These are phyloP conservation scores for Brachirus orientalis DNA, from an alignment of 2,113 vertebrate species.

Conservation along the genomic window DNA sequence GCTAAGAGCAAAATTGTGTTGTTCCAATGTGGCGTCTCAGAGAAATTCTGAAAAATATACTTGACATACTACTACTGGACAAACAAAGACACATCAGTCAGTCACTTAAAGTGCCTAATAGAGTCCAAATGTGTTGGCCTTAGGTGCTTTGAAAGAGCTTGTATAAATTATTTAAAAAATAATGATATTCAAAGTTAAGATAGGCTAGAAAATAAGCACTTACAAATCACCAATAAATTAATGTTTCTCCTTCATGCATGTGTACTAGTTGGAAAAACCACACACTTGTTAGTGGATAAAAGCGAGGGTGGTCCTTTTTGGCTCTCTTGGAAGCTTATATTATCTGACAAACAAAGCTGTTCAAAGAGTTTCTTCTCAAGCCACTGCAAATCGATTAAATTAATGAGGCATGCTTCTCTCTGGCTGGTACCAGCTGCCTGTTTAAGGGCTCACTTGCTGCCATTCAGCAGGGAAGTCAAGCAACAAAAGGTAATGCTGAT, in stretches of 20 bases:
- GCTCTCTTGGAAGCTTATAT: conserved; percentile 68
- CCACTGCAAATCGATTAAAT: conserved; percentile 80
- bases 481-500: conserved; percentile 28
- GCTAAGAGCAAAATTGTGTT: conserved; percentile 2
- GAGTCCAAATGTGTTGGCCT: not conserved
- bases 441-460: conserved; percentile 70
- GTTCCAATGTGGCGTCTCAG: conserved; percentile 9
- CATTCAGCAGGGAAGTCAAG: conserved; percentile 72
- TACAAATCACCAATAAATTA: conserved; percentile 35
- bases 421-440: conserved; percentile 72
- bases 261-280: conserved; percentile 27
- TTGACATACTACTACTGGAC: not conserved
- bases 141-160: conserved; percentile 1
- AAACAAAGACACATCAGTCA: conserved; percentile 9
- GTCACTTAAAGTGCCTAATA: not conserved
- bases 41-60: not conserved
- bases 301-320: conserved; percentile 63
- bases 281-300: conserved; percentile 36
- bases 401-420: conserved; percentile 77
- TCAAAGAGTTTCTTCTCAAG: conserved; percentile 79
- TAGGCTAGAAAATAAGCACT: conserved; percentile 26
- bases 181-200: conserved; percentile 16
- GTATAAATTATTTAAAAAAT: not conserved
- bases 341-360: conserved; percentile 83
- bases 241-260: conserved; percentile 12